These are phyloP conservation scores for Heliornis fulica DNA, from an alignment of 2,113 vertebrate genomes.

Conservation along the genomic window DNA sequence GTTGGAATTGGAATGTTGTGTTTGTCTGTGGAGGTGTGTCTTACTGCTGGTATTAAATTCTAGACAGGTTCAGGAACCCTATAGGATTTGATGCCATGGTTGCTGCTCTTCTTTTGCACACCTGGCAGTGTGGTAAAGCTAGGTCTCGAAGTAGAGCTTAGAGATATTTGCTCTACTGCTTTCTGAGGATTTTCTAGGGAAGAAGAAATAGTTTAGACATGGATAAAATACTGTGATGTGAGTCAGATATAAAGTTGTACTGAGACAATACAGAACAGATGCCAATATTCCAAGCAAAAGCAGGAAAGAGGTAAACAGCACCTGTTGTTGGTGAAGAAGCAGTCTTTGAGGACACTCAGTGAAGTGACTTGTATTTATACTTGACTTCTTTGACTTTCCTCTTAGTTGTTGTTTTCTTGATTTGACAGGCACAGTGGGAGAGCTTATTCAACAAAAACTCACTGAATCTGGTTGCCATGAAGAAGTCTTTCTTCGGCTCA, in stretches of 20 bases:
- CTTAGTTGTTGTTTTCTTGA: not conserved
- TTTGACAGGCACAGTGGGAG: conserved; percentile 86
- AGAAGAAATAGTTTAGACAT: not conserved
- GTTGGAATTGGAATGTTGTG: not conserved
- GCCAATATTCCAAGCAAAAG: not conserved
- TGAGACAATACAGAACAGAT: not conserved
- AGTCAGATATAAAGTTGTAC: not conserved
- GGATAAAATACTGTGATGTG: not conserved
- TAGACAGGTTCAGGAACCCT: not conserved
- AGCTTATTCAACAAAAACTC: conserved; percentile 71
- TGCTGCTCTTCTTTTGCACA: not conserved
- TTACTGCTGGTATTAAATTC: not conserved
- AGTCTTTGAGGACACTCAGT: not conserved
- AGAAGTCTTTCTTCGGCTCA: conserved; percentile 88
- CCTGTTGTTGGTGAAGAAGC: not conserved
- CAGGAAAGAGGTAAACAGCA: not conserved
- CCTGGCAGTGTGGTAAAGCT: not conserved
- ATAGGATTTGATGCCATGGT: not conserved
- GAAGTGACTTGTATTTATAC: not conserved
- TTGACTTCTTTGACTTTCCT: not conserved
- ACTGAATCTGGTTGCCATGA: conserved; percentile 78
- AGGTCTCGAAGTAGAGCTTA: not conserved
- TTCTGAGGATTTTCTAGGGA: not conserved
- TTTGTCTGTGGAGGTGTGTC: not conserved
- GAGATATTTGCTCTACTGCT: not conserved